Conservation (phyloP, 2,888 invertebrate genomes). For the Tetramorium bicarinatum region DNA sequence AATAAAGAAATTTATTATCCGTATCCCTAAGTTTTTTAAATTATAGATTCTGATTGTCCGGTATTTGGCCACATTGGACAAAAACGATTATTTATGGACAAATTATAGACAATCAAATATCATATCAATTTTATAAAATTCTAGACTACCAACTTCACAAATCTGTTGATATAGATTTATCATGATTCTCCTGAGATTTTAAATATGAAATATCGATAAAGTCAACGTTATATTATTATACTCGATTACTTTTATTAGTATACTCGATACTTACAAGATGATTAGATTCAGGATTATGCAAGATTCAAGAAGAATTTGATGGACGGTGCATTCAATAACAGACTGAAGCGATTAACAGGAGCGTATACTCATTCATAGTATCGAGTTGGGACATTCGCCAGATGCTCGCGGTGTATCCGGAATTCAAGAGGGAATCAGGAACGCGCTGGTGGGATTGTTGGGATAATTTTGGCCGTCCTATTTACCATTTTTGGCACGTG, state of each 20-base stretch:
- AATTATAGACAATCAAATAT: no score
- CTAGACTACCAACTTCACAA: no score
- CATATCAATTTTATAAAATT: no score
- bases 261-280: constrained; percentile 15
- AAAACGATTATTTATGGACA: no score
- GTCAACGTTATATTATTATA: neutral
- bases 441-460: neutral
- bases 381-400: neutral
- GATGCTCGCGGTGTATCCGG: neutral
- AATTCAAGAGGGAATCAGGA: neutral
- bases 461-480: constrained; percentile 23
- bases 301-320: neutral
- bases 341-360: neutral
- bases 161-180: neutral
- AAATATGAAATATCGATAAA: neutral
- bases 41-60: no score
- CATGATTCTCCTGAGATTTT: neutral
- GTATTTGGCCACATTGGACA: no score
- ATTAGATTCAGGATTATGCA: neutral
- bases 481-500: constrained; percentile 92
- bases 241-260: no score
- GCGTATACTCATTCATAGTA: neutral
- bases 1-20: no score
- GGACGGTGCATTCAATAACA: neutral
- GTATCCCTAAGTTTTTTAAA: no score